Evolutionary conservation across 2,113 vertebrate genomes (phyloP).

Genomic region (Myotis brandtii): DNA sequence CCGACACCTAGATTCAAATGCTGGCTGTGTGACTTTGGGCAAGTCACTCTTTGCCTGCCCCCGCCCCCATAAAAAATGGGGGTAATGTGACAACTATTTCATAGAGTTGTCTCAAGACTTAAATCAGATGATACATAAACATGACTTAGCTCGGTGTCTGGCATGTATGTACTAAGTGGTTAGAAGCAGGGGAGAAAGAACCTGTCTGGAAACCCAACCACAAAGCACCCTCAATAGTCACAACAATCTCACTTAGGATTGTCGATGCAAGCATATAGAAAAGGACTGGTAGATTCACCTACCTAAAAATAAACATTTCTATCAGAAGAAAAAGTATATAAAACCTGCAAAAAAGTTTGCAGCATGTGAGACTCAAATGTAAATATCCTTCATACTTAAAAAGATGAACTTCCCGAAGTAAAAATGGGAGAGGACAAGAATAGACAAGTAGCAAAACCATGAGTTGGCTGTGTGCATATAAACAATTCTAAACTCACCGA

Average conservation of each 20-base stretch:
- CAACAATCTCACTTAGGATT: neutral
- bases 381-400: slow-evolving; percentile 15
- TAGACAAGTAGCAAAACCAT: neutral
- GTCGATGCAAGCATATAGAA: neutral
- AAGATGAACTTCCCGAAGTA: slow-evolving; percentile 41
- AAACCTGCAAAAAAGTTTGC: neutral
- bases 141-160: neutral
- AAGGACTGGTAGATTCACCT: neutral
- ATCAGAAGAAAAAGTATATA: neutral
- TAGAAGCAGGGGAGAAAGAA: neutral
- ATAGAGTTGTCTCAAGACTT: neutral
- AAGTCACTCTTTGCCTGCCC: neutral
- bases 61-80: neutral
- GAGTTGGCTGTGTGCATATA: neutral
- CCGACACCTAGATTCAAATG: neutral
- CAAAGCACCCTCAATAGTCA: neutral
- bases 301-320: neutral
- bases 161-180: neutral
- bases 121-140: neutral
- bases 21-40: neutral
- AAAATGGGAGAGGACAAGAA: neutral
- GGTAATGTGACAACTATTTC: neutral
- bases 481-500: slow-evolving; percentile 26
- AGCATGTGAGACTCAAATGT: neutral
- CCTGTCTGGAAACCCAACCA: neutral